These are phyloP conservation scores for Catamblyrhynchus diadema DNA, from an alignment of 2,797 vertebrate genomes.

Conservation along the genomic window DNA sequence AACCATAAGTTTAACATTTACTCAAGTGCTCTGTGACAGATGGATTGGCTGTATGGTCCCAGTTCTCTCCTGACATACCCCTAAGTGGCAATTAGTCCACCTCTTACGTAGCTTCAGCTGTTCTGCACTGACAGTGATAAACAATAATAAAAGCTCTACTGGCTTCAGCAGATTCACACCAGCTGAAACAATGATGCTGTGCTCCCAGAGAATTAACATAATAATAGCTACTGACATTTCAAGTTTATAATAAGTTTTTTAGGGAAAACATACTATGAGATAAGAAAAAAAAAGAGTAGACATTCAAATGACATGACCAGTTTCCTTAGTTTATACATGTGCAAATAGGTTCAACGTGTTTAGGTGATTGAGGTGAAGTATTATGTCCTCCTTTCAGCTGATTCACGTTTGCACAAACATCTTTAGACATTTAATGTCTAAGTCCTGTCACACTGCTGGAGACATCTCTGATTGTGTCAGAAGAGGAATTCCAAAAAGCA, in stretches of 20 bases:
- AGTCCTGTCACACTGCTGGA: neutral
- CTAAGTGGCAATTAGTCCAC: slow-evolving; percentile 8
- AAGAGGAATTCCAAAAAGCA: neutral
- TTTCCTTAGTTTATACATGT: neutral
- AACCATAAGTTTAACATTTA: neutral
- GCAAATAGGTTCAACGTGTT: neutral
- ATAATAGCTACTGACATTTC: neutral
- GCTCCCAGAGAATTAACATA: neutral
- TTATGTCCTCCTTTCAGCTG: neutral
- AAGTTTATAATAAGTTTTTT: neutral
- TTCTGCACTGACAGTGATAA: neutral
- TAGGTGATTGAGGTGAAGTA: neutral
- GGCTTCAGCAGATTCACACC: neutral
- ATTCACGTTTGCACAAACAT: neutral
- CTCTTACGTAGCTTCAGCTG: neutral
- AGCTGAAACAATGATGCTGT: neutral
- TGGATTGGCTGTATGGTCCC: neutral
- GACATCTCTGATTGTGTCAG: neutral
- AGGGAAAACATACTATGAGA: neutral
- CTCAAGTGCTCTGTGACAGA: neutral
- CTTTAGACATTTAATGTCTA: neutral
- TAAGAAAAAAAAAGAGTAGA: neutral
- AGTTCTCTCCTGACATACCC: neutral
- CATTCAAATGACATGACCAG: neutral
- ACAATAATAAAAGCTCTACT: neutral